These are phyloP conservation scores for Geotrupes spiniger DNA, from an alignment of 2,888 invertebrate genomes.

Conservation along the genomic window DNA sequence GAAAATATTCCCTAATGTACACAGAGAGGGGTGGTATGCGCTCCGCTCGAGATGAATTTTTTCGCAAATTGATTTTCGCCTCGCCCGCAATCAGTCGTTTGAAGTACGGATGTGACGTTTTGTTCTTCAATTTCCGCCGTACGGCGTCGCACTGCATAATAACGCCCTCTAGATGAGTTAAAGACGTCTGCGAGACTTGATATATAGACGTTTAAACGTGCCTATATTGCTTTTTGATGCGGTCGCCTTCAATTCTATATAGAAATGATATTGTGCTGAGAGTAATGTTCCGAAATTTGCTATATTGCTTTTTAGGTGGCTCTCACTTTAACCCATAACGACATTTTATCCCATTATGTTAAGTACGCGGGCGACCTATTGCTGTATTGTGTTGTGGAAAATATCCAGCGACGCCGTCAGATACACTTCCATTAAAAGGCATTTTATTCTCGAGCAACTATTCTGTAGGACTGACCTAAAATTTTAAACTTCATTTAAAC, in stretches of 20 bases:
- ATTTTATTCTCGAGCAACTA: too few species aligned
- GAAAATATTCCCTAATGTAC: too few species aligned
- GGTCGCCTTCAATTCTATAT: constrained; percentile 21
- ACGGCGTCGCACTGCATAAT: constrained; percentile 34
- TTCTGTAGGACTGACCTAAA: too few species aligned
- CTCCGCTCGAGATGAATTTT: neutral
- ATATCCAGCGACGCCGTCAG: too few species aligned
- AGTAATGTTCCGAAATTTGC: constrained; percentile 35
- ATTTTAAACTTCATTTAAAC: too few species aligned
- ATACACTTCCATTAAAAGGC: too few species aligned
- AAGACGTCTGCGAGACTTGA: constrained; percentile 26
- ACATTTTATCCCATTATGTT: constrained; percentile 29
- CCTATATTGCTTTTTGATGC: constrained; percentile 37
- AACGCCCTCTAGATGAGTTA: constrained; percentile 30
- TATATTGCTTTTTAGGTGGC: constrained; percentile 34
- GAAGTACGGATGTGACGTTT: constrained; percentile 36
- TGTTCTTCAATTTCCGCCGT: constrained; percentile 38
- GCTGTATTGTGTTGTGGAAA: too few species aligned
- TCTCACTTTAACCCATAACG: constrained; percentile 27
- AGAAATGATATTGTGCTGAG: constrained; percentile 23
- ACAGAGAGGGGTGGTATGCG: neutral
- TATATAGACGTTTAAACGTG: constrained; percentile 34
- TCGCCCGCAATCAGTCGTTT: constrained; percentile 33
- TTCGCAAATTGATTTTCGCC: constrained; percentile 31
- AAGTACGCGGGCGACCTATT: neutral